These are phyloP conservation scores for Lophius americanus DNA, from an alignment of 2,797 vertebrate species.

Conservation along the genomic window DNA sequence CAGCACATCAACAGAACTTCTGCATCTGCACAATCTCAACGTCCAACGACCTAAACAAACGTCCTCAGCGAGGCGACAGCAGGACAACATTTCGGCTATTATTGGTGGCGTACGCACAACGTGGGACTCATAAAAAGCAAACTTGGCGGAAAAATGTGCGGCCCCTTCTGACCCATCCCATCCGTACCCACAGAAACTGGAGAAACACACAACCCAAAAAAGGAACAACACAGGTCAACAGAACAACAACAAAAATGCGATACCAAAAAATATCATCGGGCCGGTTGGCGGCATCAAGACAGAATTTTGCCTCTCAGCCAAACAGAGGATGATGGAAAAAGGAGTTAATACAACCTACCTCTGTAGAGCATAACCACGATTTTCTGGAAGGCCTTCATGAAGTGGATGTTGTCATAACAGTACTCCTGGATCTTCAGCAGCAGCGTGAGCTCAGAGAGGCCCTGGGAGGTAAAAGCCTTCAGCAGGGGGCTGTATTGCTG, in stretches of 20 bases:
- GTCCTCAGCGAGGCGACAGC: too few species aligned
- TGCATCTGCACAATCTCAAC: too few species aligned
- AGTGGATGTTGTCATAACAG: constrained; percentile 96
- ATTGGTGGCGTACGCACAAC: too few species aligned
- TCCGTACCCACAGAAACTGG: too few species aligned
- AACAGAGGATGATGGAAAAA: constrained; percentile 3
- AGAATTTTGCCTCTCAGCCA: constrained; percentile 39
- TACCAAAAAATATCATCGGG: constrained; percentile 42
- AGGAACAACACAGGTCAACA: not conserved
- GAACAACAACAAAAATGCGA: constrained; percentile 54
- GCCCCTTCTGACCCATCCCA: too few species aligned
- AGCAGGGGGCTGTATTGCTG: constrained; percentile 95
- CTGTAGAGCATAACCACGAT: constrained; percentile 95
- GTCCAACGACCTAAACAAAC: too few species aligned
- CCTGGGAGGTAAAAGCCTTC: constrained; percentile 93
- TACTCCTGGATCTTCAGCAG: constrained; percentile 95
- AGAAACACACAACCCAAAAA: too few species aligned
- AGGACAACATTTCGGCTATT: too few species aligned
- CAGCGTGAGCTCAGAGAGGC: constrained; percentile 91
- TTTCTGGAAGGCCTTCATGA: constrained; percentile 98
- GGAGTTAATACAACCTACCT: constrained; percentile 73
- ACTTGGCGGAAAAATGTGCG: too few species aligned
- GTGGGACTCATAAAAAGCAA: too few species aligned
- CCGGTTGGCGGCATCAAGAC: constrained; percentile 56
- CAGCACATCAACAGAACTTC: too few species aligned